Conservation (phyloP, 2,888 invertebrate species). For the Lymantria monacha region DNA sequence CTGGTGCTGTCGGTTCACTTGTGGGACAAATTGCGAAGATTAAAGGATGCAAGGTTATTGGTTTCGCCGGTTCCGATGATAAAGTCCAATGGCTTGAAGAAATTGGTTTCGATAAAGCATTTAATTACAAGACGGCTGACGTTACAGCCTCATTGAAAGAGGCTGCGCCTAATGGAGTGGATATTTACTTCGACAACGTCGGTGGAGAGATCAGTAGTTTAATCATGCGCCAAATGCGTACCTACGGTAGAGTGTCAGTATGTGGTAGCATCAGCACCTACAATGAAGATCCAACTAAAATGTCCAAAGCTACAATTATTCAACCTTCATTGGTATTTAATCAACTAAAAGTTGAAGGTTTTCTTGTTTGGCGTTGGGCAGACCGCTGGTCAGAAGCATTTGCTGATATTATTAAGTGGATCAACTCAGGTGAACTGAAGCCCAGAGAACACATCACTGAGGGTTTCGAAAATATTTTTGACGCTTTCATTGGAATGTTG, state of each 20-base stretch:
- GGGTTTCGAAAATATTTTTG: constrained; percentile 85
- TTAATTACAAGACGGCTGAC: constrained; percentile 85
- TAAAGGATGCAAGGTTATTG: constrained; percentile 84
- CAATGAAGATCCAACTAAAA: constrained; percentile 43
- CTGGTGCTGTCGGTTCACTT: constrained; percentile 88
- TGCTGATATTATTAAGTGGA: constrained; percentile 79
- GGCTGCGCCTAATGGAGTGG: constrained; percentile 83
- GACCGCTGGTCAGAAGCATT: constrained; percentile 81
- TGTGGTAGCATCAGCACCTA: constrained; percentile 63
- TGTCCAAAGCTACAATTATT: constrained; percentile 62
- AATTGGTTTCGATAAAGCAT: constrained; percentile 85
- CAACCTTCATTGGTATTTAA: constrained; percentile 81
- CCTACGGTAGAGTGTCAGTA: constrained; percentile 81
- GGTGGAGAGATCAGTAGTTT: constrained; percentile 84
- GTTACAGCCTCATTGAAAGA: constrained; percentile 74
- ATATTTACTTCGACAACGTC: constrained; percentile 89
- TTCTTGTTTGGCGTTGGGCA: constrained; percentile 73
- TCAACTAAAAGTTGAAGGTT: constrained; percentile 85
- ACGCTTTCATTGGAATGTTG: constrained; percentile 83
- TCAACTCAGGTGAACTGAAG: constrained; percentile 84
- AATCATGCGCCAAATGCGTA: constrained; percentile 83
- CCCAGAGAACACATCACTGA: constrained; percentile 84
- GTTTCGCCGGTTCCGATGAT: constrained; percentile 82
- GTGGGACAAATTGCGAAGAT: constrained; percentile 90
- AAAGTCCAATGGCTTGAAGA: constrained; percentile 74